These are phyloP conservation scores for Contarinia nasturtii DNA, from an alignment of 1,140 invertebrate genomes.

Conservation along the genomic window DNA sequence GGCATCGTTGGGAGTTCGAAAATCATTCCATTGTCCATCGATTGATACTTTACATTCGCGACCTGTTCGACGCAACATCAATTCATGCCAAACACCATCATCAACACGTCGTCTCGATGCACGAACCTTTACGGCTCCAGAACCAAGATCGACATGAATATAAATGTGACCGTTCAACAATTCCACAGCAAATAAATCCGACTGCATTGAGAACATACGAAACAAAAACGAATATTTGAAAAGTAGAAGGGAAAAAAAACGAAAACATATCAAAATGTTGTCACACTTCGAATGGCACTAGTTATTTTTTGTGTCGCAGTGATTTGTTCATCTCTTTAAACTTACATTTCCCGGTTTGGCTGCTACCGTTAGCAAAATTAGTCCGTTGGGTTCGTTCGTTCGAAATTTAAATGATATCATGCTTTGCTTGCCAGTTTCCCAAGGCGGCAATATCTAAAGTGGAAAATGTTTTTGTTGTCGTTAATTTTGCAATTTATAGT, in stretches of 20 bases:
- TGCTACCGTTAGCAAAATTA: conserved; percentile 83
- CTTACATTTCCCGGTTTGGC: conserved; percentile 45
- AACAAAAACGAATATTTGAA: too few relatives aligned
- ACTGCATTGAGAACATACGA: conserved; percentile 26
- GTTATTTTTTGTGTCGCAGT: too few relatives aligned
- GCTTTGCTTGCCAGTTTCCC: conserved; percentile 70
- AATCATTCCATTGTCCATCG: conserved; percentile 74
- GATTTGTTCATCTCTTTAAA: neutral
- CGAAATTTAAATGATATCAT: conserved; percentile 84
- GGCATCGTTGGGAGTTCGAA: conserved; percentile 63
- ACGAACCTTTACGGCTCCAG: conserved; percentile 69
- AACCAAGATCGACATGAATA: conserved; percentile 77
- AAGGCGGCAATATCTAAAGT: conserved; percentile 62
- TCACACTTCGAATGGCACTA: neutral
- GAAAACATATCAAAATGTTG: too few relatives aligned
- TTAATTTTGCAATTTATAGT: too few relatives aligned
- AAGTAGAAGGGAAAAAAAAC: too few relatives aligned
- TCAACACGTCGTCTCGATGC: conserved; percentile 65
- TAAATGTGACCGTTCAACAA: conserved; percentile 83
- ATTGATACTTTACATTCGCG: conserved; percentile 74
- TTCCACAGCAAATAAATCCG: conserved; percentile 85
- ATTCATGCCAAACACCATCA: conserved; percentile 82
- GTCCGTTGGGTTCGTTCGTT: conserved; percentile 82
- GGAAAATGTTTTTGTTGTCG: neutral
- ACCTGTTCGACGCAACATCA: conserved; percentile 57